Evolutionary conservation across 2,113 vertebrate genomes (phyloP).

Genomic region (Gavia stellata): DNA sequence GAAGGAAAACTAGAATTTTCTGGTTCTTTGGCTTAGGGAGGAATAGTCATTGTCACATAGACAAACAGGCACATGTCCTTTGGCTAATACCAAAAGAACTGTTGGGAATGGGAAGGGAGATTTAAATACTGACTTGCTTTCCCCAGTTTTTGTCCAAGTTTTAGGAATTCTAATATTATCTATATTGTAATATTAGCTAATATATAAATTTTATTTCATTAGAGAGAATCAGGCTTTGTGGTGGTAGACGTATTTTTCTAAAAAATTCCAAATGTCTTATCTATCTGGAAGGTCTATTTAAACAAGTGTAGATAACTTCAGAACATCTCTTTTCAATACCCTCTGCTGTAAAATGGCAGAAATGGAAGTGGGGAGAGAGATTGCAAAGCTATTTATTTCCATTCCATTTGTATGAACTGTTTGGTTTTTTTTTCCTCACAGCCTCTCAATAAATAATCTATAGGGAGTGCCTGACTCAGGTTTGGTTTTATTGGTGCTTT

Average conservation of each 20-base stretch:
- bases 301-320: neutral
- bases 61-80: neutral
- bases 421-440: neutral
- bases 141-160: neutral
- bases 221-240: neutral
- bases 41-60: neutral
- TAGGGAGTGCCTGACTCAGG: neutral
- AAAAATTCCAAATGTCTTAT: neutral
- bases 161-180: neutral
- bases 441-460: neutral
- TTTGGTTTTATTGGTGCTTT: neutral
- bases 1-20: neutral
- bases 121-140: neutral
- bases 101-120: neutral
- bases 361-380: neutral
- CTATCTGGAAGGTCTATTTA: neutral
- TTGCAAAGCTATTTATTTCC: neutral
- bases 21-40: neutral
- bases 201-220: neutral
- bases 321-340: neutral
- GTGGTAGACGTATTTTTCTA: neutral
- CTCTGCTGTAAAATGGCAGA: neutral
- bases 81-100: neutral
- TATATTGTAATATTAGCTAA: neutral
- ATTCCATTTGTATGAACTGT: neutral